Conservation (phyloP, 2,797 vertebrate genomes). For the Phrynocephalus forsythii region DNA sequence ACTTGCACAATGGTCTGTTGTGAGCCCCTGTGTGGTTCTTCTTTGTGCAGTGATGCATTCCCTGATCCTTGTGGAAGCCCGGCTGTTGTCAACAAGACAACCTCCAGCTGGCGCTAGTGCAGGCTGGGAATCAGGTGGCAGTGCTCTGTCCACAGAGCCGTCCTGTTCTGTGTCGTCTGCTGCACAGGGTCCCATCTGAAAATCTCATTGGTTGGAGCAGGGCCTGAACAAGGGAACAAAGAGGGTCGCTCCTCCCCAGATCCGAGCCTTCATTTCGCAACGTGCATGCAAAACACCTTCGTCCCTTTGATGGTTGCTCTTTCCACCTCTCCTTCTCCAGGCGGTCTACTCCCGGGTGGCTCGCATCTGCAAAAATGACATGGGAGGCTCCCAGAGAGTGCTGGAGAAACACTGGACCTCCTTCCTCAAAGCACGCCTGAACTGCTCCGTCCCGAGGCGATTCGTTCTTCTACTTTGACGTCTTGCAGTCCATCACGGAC, state of each 20-base stretch:
- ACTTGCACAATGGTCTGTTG: background rate
- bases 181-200: background rate
- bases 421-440: constrained; percentile 95
- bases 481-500: constrained; percentile 95
- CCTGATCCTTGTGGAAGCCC: too few relatives aligned
- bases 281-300: too few relatives aligned
- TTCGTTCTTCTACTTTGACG: constrained; percentile 99
- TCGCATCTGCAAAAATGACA: constrained; percentile 97
- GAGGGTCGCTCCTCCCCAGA: too few relatives aligned
- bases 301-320: too few relatives aligned
- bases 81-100: too few relatives aligned
- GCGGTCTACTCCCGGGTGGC: constrained; percentile 97
- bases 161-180: too few relatives aligned
- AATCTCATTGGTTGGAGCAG: background rate
- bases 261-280: too few relatives aligned
- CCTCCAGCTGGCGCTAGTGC: too few relatives aligned
- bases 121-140: too few relatives aligned
- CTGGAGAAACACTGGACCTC: constrained; percentile 99
- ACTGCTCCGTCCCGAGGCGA: constrained; percentile 97
- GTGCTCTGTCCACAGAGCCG: too few relatives aligned
- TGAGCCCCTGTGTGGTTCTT: background rate
- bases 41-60: too few relatives aligned
- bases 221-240: background rate
- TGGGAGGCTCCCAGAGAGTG: constrained; percentile 96
- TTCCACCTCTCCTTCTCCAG: constrained; percentile 69